Base-by-base conservation (phyloP, 37 sponge, comb jelly and placozoan genomes). In the Crambe crambe region DNA sequence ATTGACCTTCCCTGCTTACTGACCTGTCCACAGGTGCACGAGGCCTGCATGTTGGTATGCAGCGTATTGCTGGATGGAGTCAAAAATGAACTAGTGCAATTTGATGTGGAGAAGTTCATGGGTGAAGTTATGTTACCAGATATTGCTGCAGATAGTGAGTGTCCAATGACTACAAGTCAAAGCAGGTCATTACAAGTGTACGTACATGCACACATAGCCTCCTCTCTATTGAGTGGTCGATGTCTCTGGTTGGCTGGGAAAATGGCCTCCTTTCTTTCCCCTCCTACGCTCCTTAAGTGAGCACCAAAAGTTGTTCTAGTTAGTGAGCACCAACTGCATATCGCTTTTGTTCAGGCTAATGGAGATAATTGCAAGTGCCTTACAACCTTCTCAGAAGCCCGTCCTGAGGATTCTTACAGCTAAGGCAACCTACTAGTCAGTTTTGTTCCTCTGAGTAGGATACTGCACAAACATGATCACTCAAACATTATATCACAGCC, bases 231-330 rank as follows among this genome's bases (percentile, higher is more conserved):
- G 37, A 80, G 59, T 54, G 86, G 93, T 0, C 70, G 93, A 3
- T 80, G 82, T 73, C 74, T 92, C 34, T 88, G 89, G 89, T 54
- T 88, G 32, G 56, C 93, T 68, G 86, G 86, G 20, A 84, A 92
- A 54, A 64, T 87, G 76, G 66, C 79, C 27, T 29, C 73, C 23
- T 71, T 54, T n/a, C 78, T 92, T 58, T 70, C 77, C 2, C 40
- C 74, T 35, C 70, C 70, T n/a, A 60, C 64, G 34, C 32, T 84
- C 12, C 56, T 62, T 5, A 84, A 81, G 78, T 87, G 36, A 71
- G 77, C 27, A 12, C 9, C 63, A 62, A 8, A 30, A 18, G 63
- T 30, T 18, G 15, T 62, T n/a, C 63, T 29, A 56, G n/a, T n/a
- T n/a, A 81, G 78, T 87, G 36, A 71, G 77, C 27, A 12, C 9